Evolutionary conservation across 2,888 invertebrate species (phyloP), one percentile per base, ranked within the genome.

Genomic region (Platycnemis pennipes): DNA sequence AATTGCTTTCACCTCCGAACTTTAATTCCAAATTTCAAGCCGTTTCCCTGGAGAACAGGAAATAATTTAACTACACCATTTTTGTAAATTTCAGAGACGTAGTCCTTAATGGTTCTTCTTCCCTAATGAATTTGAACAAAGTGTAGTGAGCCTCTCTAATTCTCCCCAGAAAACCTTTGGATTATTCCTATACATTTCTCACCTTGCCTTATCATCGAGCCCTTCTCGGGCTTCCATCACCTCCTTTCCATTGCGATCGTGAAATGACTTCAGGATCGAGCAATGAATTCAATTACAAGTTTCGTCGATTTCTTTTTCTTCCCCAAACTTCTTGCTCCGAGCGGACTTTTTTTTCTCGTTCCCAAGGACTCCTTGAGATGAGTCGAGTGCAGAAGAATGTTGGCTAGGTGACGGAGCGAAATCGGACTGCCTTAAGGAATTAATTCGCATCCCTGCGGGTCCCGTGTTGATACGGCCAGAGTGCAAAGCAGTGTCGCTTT

Each of bases 401-500:
- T 89, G 37, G 26, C 89, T n/a, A 56, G 56, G 89, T 89, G 89
- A 89, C 89, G 53, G 56, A 22, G 89, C 89, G 89, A 63, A 89
- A 56, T 63, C 89, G 89, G 88, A 89, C 37, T 53, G 37, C 31
- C 49, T 42, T 16, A 26, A 89, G 46, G 89, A 63, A 56, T 89
- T 89, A 89, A 89, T 89, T 89, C 26, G 42, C 77, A 26, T 56
- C 42, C 42, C 89, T 56, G 42, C 11, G 49, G 37, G 53, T 56
- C n/a, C 89, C 56, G 42, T 37, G 89, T 53, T 56, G 89, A 89
- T 89, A 89, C 89, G 56, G 56, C 42, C 26, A 37, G 89, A 89
- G 89, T 89, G 89, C 89, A 56, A 89, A 89, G 53, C 53, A 89
- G 56, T 89, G 89, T 89, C 89, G 53, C 89, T 53, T n/a, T 53